These are phyloP conservation scores for Karalla daura DNA, from an alignment of 2,797 vertebrate genomes.

Conservation along the genomic window DNA sequence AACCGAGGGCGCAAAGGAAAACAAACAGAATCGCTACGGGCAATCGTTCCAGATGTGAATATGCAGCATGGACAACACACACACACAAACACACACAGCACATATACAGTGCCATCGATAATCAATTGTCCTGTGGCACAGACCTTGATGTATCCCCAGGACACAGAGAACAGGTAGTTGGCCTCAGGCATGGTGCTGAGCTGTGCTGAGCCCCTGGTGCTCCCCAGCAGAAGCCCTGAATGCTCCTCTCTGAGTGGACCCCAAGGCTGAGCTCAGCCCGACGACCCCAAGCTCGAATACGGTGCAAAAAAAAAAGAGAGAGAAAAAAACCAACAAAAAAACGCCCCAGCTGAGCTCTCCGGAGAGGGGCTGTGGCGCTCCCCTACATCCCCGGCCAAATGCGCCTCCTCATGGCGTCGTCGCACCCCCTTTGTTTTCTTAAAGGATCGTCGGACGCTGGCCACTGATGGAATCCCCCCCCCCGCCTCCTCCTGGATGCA, in stretches of 20 bases:
- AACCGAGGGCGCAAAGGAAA: background rate
- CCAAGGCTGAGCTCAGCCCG: conserved; percentile 71
- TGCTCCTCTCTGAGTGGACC: conserved; percentile 80
- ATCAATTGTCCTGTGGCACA: conserved; percentile 67
- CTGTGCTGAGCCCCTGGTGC: conserved; percentile 79
- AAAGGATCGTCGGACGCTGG: conserved; percentile 37
- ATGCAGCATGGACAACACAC: conserved; percentile 15
- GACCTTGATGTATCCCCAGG: conserved; percentile 99
- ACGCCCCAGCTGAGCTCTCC: conserved; percentile 38
- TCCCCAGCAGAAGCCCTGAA: conserved; percentile 79
- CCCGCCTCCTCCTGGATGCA: too few species aligned
- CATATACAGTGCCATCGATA: conserved; percentile 6
- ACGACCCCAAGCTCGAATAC: conserved; percentile 48
- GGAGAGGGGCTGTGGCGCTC: conserved; percentile 59
- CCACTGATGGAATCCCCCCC: conserved; percentile 71
- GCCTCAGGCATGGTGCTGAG: conserved; percentile 95
- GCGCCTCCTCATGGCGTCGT: conserved; percentile 61
- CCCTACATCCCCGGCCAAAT: conserved; percentile 54
- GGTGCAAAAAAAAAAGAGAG: too few species aligned
- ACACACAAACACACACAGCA: conserved; percentile 15
- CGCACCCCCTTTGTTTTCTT: conserved; percentile 67
- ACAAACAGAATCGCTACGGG: background rate
- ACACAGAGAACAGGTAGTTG: conserved; percentile 95
- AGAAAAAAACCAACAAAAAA: too few species aligned
- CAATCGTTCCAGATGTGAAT: conserved; percentile 6